Evolutionary conservation across 2,888 invertebrate genomes (phyloP), one percentile per base, ranked within the genome.

Genomic region (Gnatocerus cornutus): DNA sequence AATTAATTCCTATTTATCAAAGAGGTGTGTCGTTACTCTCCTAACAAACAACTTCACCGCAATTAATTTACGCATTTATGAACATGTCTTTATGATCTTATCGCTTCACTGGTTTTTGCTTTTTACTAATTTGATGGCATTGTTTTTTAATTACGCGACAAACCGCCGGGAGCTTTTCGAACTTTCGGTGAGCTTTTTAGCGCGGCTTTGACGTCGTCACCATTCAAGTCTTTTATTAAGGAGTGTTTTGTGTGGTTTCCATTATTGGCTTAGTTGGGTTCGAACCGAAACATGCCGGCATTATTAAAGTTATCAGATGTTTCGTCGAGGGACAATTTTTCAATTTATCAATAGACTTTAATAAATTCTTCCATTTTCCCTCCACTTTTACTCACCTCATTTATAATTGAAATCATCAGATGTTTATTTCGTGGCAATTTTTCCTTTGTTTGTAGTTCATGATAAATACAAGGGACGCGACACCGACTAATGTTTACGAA

Each of bases 11-110:
- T 73, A 70, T 75, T 73, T 71, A 73, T 69, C 71, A 73, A 64
- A 73, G 74, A 74, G 74, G 74, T 77, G 77, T 75, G 75, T 71
- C 68, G 50, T 56, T 50, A 27, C 48, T 48, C 58, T 45, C 29
- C 55, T 64, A 71, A 73, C 71, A 71, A 74, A 74, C 71, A 71
- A 69, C 63, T 61, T 68, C 55, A 43, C 43, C 39, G 72, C 75
- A 76, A 76, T 77, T 79, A 71, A 74, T 79, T 79, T 76, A 77
- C 79, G 74, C 74, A 71, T 73, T 78, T 73, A 71, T 80, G 77
- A 77, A 78, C 78, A 78, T 76, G 79, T 79, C 79, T 77, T 69
- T 74, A 71, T 72, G 78, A 79, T 79, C 71, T 76, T 76, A 74
- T 73, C 78, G 77, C 77, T 73, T 74, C 72, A 72, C 61, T 75